phyloP scores from a whole-genome alignment of 2,888 invertebrate species.

The Thecophora atra region DNA sequence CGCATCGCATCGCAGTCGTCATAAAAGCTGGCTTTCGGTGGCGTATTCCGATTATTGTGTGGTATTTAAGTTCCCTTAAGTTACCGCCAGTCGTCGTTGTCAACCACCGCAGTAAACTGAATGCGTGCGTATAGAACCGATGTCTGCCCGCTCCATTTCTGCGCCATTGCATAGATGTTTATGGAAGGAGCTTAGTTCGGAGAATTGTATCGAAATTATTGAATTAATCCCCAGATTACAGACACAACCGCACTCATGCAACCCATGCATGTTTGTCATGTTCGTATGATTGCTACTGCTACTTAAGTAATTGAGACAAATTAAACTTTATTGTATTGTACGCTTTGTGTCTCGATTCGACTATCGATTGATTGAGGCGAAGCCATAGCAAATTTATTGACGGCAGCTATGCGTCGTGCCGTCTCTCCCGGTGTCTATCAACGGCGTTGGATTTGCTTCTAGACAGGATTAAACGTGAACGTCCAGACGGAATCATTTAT shows the following conservation, averaged over 20 bases:
- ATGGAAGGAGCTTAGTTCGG: not conserved
- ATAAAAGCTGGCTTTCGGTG: too few relatives aligned
- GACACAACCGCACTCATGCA: not conserved
- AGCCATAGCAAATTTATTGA: slow-evolving; percentile 29
- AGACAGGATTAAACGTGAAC: slow-evolving; percentile 3
- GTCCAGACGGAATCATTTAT: not conserved
- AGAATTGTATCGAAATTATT: slow-evolving; percentile 20
- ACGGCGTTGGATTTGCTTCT: too few relatives aligned
- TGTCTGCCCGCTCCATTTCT: too few relatives aligned
- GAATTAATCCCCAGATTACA: slow-evolving; percentile 18
- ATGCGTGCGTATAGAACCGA: too few relatives aligned
- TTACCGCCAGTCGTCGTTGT: too few relatives aligned
- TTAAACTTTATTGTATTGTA: slow-evolving; percentile 27
- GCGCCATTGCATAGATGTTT: not conserved
- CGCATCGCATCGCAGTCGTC: too few relatives aligned
- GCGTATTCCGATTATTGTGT: too few relatives aligned
- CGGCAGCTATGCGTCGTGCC: too few relatives aligned
- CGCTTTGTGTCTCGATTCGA: not conserved
- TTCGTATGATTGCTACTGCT: slow-evolving; percentile 17
- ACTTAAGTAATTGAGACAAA: slow-evolving; percentile 34
- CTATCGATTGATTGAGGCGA: slow-evolving; percentile 25
- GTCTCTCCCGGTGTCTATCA: not conserved
- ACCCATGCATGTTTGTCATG: slow-evolving; percentile 1
- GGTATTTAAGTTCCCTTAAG: too few relatives aligned
- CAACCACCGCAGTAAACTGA: too few relatives aligned